Percentiles rank a stretch among this genome's conserved stretches.
Conservation (phyloP, 2,888 invertebrate genomes). For the Aspidiotus rigidus region DNA sequence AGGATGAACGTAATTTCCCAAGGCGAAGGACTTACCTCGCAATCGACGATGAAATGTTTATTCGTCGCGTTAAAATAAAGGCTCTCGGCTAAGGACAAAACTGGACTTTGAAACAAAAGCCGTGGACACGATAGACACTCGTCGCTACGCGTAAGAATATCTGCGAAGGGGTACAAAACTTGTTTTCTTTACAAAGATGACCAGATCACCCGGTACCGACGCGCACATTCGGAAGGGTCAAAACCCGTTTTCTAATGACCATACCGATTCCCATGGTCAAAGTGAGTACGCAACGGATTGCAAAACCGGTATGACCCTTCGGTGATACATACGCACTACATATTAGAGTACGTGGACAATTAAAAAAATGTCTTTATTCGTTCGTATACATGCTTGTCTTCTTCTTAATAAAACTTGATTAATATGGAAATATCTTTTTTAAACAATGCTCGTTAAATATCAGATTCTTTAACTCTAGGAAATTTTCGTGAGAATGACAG, state of each 20-base stretch:
- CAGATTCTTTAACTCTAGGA: not conserved
- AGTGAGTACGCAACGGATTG: conserved; percentile 26
- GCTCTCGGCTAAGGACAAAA: conserved; percentile 19
- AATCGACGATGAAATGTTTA: not conserved
- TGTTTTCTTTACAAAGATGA: conserved; percentile 24
- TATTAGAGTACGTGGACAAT: conserved; percentile 21
- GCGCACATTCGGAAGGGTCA: conserved; percentile 20
- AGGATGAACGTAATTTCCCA: conserved; percentile 9
- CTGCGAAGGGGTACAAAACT: conserved; percentile 9
- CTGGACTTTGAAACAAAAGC: conserved; percentile 30
- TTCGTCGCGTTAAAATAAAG: conserved; percentile 16
- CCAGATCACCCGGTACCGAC: conserved; percentile 16
- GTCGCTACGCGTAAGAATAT: not conserved
- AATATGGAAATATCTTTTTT: conserved; percentile 16
- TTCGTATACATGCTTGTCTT: not conserved
- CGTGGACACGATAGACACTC: conserved; percentile 15
- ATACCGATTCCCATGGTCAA: conserved; percentile 25
- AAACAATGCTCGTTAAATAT: not conserved
- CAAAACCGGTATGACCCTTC: conserved; percentile 25
- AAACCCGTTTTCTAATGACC: conserved; percentile 32
- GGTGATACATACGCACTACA: not conserved
- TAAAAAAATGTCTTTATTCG: conserved; percentile 8
- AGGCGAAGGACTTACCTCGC: conserved; percentile 8
- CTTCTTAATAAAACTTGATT: conserved; percentile 19
- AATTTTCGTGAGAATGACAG: not conserved